Percentiles rank a stretch among this genome's conserved stretches.
Evolutionary conservation across 2,113 vertebrate species (phyloP).

Genomic region (Cheirogaleus medius): DNA sequence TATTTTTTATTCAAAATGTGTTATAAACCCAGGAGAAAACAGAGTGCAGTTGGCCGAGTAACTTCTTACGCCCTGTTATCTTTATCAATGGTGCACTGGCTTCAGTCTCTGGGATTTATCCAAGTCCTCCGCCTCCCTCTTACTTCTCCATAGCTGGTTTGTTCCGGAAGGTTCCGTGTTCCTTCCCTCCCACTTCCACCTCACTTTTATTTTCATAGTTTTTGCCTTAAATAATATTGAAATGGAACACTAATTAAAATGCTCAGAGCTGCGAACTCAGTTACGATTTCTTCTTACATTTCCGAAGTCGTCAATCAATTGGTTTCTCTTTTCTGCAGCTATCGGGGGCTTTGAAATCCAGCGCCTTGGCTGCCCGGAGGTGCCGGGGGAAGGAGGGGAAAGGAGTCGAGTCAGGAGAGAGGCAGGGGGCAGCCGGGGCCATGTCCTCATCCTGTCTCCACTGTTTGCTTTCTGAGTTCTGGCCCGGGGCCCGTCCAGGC

Average conservation of each 20-base stretch:
- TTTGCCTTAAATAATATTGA: not conserved
- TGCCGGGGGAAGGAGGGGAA: not conserved
- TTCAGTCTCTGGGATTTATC: not conserved
- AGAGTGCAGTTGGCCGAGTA: accelerated
- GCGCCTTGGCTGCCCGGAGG: not conserved
- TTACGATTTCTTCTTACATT: constrained; percentile 49
- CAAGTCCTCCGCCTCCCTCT: not conserved
- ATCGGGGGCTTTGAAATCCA: constrained; percentile 15
- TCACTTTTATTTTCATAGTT: not conserved
- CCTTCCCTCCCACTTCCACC: not conserved
- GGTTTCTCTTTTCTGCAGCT: constrained; percentile 9
- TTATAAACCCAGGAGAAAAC: accelerated
- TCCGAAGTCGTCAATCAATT: constrained; percentile 29
- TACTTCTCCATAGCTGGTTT: not conserved
- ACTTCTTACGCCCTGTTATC: accelerated
- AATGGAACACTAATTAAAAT: constrained; percentile 43
- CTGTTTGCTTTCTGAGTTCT: not conserved
- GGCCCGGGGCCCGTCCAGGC: accelerated
- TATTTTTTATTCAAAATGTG: not conserved
- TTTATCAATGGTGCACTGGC: accelerated
- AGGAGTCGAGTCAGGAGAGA: not conserved
- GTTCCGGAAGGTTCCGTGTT: not conserved
- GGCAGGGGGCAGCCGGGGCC: accelerated
- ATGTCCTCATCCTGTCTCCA: accelerated
- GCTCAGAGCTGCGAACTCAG: constrained; percentile 20